Conservation (phyloP, 2,888 invertebrate genomes). For the Rhagium mordax region DNA sequence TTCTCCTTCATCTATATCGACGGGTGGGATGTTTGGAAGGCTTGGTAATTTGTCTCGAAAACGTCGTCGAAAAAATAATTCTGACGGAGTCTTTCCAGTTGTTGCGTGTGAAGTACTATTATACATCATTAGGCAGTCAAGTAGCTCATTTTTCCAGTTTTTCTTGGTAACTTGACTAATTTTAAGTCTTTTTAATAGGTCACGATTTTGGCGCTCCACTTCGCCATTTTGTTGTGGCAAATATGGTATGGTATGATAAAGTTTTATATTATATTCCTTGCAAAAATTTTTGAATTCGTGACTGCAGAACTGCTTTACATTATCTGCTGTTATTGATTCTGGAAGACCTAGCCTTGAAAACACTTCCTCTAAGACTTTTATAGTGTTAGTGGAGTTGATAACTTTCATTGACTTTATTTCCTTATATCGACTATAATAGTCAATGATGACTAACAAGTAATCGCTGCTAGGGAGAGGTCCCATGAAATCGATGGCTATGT, state of each 20-base stretch:
- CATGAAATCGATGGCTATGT: no score
- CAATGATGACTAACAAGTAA: no score
- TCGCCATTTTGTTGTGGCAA: slow-evolving; percentile 56
- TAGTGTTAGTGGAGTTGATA: neutral
- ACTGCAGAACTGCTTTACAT: slow-evolving; percentile 48
- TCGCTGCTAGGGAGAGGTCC: no score
- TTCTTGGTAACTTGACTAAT: slow-evolving; percentile 31
- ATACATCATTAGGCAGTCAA: slow-evolving; percentile 48
- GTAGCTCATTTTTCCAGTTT: slow-evolving; percentile 49
- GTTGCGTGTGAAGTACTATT: slow-evolving; percentile 54
- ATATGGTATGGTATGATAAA: slow-evolving; percentile 38
- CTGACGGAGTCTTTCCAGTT: slow-evolving; percentile 53
- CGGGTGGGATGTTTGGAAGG: neutral
- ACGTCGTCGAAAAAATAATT: slow-evolving; percentile 47
- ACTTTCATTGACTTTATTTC: neutral
- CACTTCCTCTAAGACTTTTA: neutral
- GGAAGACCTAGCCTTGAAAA: slow-evolving; percentile 46
- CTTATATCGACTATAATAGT: no score
- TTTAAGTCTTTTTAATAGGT: slow-evolving; percentile 42
- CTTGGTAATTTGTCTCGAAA: slow-evolving; percentile 51
- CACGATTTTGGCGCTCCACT: slow-evolving; percentile 51
- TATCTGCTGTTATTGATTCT: slow-evolving; percentile 46
- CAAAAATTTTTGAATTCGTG: no score
- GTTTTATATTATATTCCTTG: slow-evolving; percentile 28
- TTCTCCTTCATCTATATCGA: neutral